Evolutionary conservation across 2,113 vertebrate genomes (phyloP).

Genomic region (Elgaria multicarinata): DNA sequence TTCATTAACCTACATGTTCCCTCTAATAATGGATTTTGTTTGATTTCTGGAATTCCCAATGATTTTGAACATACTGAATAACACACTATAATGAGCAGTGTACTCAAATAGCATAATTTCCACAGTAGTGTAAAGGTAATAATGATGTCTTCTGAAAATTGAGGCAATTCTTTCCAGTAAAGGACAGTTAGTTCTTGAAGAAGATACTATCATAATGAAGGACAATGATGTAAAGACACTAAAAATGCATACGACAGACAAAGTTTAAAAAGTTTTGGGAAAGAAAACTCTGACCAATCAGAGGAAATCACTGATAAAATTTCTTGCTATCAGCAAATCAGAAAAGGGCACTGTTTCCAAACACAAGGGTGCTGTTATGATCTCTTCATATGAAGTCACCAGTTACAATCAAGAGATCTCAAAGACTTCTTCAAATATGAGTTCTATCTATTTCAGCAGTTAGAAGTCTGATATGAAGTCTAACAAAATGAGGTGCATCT

Average conservation of each 20-base stretch:
- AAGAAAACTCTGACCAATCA: not conserved
- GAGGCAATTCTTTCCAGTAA: too few relatives aligned
- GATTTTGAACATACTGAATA: too few relatives aligned
- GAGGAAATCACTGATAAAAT: not conserved
- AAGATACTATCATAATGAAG: too few relatives aligned
- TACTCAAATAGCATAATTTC: too few relatives aligned
- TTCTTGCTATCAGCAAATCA: not conserved
- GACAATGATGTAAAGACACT: too few relatives aligned
- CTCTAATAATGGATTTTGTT: too few relatives aligned
- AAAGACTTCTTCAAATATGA: not conserved
- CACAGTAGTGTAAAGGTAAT: not conserved
- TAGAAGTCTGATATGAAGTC: not conserved
- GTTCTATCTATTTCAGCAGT: not conserved
- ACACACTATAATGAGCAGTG: too few relatives aligned
- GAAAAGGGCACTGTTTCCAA: not conserved
- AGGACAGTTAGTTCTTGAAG: too few relatives aligned
- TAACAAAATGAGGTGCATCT: not conserved
- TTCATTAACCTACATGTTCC: too few relatives aligned
- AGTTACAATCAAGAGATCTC: not conserved
- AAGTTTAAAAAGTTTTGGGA: not conserved
- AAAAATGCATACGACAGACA: too few relatives aligned
- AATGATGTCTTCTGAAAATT: not conserved
- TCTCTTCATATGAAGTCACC: not conserved
- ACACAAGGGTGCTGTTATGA: too few relatives aligned
- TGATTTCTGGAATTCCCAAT: too few relatives aligned